Evolutionary conservation across 2,797 vertebrate genomes (phyloP), one percentile per base, ranked within the genome.

Genomic region (Selene dorsalis): DNA sequence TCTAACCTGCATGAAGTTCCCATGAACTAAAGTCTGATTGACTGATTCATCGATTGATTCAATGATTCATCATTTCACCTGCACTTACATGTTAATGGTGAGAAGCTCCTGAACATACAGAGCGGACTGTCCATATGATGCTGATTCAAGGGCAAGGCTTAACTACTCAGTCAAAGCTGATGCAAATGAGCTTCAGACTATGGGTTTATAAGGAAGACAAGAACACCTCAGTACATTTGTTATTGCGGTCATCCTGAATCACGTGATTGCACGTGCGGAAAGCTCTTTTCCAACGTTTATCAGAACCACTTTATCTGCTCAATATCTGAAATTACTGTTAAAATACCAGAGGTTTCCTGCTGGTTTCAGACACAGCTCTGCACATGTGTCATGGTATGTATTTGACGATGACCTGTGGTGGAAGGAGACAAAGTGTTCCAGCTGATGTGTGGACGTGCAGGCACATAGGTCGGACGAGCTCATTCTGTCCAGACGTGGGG

Each of bases 381-480:
- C 18, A 8, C 1, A 3, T 3, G 8, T 48, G n/a, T n/a, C 13
- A 35, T 8, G 32, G 9, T 16, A 6, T 14, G 1, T 12, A 22
- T n/a, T 43, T 48, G 1, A 55, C 9, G 6, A 30, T 18, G 30
- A 35, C 5, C 11, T 7, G 8, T 35, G 32, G 32, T 35, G 32
- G 32, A 35, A 35, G 18, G 18, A 32, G 52, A 71, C 68, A 52
- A 56, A 60, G 43, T 58, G 76, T 50, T 65, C 68, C 50, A 14
- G 32, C 32, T 35, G 30, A 11, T 3, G 3, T 7, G 8, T 13
- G 4, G 3, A 39, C 35, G 26, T 28, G 35, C 59, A 67, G 48
- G 28, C 20, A 20, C 22, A 2, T 4, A 24, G 4, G 20, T 17
- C 16, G 85, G 86, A 80, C 86, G 85, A 86, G 70, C n/a, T 58